Conservation (phyloP, 2,797 vertebrate species). For the Bucorvus abyssinicus region DNA sequence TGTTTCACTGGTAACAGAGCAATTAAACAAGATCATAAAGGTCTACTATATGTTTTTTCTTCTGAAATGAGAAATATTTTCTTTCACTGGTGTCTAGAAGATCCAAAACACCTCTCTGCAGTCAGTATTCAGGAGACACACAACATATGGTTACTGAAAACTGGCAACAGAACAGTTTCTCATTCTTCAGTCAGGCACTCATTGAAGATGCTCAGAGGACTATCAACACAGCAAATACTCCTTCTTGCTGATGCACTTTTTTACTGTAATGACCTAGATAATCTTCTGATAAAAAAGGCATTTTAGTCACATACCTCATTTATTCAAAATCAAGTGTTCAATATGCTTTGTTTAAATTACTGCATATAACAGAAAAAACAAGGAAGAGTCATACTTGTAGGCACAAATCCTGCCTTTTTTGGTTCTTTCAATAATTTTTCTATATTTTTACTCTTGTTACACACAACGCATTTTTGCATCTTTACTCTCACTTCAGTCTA, state of each 20-base stretch:
- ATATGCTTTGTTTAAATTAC: conserved; percentile 1
- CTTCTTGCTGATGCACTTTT: conserved; percentile 47
- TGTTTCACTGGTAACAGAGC: background rate
- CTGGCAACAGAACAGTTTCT: conserved; percentile 66
- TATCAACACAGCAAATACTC: conserved; percentile 66
- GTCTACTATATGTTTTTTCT: conserved; percentile 22
- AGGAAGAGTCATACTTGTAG: background rate
- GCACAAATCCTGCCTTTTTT: background rate
- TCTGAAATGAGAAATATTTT: conserved; percentile 63
- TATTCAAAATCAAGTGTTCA: conserved; percentile 1
- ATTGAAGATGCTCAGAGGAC: conserved; percentile 61
- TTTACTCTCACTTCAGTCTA: background rate
- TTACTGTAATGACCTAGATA: conserved; percentile 50
- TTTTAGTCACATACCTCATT: conserved; percentile 21
- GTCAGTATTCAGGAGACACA: conserved; percentile 63
- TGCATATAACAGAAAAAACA: background rate
- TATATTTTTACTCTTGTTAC: background rate
- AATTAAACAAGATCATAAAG: conserved; percentile 32
- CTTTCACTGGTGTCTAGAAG: conserved; percentile 62
- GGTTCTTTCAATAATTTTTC: background rate
- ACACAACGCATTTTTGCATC: background rate
- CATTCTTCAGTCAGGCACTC: conserved; percentile 58
- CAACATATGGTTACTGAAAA: conserved; percentile 64
- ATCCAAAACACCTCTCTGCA: conserved; percentile 67
- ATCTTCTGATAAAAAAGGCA: conserved; percentile 42